phyloP scores from a whole-genome alignment of 2,113 vertebrate species.

The Campylomormyrus numenius region DNA sequence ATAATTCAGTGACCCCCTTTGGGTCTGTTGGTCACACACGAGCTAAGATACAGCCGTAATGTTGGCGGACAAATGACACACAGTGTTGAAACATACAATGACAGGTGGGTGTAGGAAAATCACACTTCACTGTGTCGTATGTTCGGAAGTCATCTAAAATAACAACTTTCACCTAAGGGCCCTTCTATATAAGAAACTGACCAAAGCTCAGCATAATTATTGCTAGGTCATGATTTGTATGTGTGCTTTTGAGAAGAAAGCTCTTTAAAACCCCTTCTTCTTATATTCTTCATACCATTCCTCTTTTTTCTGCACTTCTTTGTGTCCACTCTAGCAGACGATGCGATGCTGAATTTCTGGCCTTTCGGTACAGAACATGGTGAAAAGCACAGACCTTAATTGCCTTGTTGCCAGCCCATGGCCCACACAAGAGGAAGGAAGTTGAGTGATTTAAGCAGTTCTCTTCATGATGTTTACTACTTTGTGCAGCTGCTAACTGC shows the following conservation, averaged over 20 bases:
- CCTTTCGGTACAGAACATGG: background rate
- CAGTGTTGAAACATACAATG: background rate
- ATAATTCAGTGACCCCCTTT: slow-evolving; percentile 16
- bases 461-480: background rate
- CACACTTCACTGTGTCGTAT: background rate
- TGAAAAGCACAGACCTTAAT: background rate
- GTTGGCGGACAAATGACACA: background rate
- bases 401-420: background rate
- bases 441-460: slow-evolving; percentile 13
- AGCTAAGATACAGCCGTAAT: background rate
- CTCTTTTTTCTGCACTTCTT: background rate
- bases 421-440: slow-evolving; percentile 15
- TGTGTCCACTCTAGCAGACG: background rate
- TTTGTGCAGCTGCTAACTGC: background rate
- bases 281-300: background rate
- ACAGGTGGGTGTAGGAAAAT: background rate
- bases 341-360: background rate
- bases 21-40: background rate
- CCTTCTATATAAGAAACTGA: background rate
- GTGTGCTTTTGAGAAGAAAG: background rate
- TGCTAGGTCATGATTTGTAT: background rate
- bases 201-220: too few species aligned
- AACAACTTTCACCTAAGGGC: background rate
- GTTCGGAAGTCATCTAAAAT: background rate
- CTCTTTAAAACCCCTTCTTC: background rate